These are phyloP conservation scores for Allophyes oxyacanthae DNA, from an alignment of 2,888 invertebrate genomes.

Conservation along the genomic window DNA sequence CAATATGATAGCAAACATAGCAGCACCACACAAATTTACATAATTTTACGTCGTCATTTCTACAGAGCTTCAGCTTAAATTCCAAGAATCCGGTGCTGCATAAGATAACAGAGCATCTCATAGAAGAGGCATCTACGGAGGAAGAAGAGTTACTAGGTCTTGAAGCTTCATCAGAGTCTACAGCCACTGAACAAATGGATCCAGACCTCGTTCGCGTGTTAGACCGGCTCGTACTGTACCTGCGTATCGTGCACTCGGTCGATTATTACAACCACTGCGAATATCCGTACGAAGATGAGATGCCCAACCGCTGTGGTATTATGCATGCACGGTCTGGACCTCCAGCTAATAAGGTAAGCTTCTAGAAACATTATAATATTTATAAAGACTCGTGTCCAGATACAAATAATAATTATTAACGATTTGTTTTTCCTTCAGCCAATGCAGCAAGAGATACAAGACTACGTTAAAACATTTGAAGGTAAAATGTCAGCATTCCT, in stretches of 20 bases:
- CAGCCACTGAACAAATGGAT: constrained; percentile 71
- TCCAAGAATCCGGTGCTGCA: constrained; percentile 98
- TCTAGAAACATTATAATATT: no score
- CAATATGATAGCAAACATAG: constrained; percentile 2
- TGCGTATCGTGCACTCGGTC: constrained; percentile 99
- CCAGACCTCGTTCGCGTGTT: constrained; percentile 90
- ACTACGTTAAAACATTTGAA: constrained; percentile 95
- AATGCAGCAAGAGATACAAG: constrained; percentile 92
- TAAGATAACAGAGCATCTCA: constrained; percentile 99
- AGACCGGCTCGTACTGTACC: constrained; percentile 95
- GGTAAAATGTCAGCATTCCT: constrained; percentile 97
- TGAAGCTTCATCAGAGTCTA: constrained; percentile 75
- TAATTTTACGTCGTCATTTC: background rate
- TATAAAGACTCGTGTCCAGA: no score
- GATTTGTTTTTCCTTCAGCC: constrained; percentile 83
- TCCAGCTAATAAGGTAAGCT: constrained; percentile 94
- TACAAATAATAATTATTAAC: no score
- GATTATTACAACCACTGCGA: constrained; percentile 99
- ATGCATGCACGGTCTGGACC: constrained; percentile 98
- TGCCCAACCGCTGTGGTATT: constrained; percentile 99
- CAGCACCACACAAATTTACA: no score
- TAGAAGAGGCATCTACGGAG: constrained; percentile 99
- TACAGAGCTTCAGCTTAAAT: constrained; percentile 90
- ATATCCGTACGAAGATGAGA: constrained; percentile 99
- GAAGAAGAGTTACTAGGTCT: constrained; percentile 97